Conservation (phyloP, 1,140 invertebrate genomes). For the Leguminivora glycinivorella region DNA sequence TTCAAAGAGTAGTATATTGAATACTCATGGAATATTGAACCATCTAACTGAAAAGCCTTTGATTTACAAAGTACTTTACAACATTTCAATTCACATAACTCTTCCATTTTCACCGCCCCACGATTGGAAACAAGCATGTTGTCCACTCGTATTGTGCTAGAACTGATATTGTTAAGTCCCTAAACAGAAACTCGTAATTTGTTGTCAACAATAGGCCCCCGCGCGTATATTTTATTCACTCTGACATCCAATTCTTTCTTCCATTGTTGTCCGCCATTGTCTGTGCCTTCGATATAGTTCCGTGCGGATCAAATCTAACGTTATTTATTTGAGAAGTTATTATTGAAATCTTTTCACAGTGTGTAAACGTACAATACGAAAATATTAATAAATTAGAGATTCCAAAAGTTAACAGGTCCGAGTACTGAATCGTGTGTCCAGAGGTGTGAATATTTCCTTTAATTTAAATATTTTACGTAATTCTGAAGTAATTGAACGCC, state of each 20-base stretch:
- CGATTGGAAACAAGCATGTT: background rate
- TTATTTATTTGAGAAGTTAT: slow-evolving; percentile 16
- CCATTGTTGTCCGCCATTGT: slow-evolving; percentile 43
- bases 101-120: background rate
- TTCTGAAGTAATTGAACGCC: no score
- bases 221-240: slow-evolving; percentile 45
- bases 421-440: no score
- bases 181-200: slow-evolving; percentile 55
- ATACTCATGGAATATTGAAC: no score
- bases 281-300: slow-evolving; percentile 30
- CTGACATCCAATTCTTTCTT: slow-evolving; percentile 48
- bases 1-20: no score
- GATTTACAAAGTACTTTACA: no score
- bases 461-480: no score
- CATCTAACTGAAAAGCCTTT: no score
- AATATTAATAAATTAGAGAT: no score
- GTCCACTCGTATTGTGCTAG: slow-evolving; percentile 7
- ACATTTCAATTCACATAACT: background rate
- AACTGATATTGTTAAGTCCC: slow-evolving; percentile 44
- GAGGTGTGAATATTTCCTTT: no score
- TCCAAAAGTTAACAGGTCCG: no score
- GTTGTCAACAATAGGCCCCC: slow-evolving; percentile 46
- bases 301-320: slow-evolving; percentile 2
- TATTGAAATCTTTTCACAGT: background rate
- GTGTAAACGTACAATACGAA: no score